phyloP scores from a whole-genome alignment of 35 echinoderm and acorn worm genomes.

The Strongylocentrotus purpuratus region DNA sequence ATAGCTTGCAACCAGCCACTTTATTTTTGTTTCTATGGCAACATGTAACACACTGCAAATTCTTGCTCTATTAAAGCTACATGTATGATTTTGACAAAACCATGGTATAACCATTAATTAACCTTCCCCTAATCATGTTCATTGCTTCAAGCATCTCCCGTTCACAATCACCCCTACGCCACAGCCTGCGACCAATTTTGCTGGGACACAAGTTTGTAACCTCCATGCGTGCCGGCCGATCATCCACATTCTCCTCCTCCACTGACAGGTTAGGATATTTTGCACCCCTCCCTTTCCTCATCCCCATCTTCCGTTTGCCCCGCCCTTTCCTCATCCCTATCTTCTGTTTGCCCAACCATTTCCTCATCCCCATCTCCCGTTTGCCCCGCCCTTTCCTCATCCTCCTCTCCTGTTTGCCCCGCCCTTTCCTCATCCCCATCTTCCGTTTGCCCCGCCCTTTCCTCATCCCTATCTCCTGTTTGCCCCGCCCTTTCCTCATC shows the following conservation, averaged over 20 bases:
- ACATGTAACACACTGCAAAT: not conserved
- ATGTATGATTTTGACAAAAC: not conserved
- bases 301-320: too few species aligned
- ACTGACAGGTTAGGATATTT: constrained; percentile 34
- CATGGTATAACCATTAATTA: not conserved
- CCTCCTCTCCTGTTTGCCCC: too few species aligned
- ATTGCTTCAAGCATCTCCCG: constrained; percentile 50
- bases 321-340: too few species aligned
- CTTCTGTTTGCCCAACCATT: too few species aligned
- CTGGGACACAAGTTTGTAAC: constrained; percentile 45
- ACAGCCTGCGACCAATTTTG: constrained; percentile 43
- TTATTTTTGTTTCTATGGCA: not conserved
- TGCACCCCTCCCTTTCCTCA: not conserved
- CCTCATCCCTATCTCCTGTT: too few species aligned
- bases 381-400: too few species aligned
- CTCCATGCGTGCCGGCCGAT: constrained; percentile 42
- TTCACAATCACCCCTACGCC: constrained; percentile 46
- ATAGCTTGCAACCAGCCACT: too few species aligned
- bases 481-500: too few species aligned
- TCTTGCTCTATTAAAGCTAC: not conserved
- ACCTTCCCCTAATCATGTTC: not conserved
- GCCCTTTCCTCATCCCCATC: too few species aligned
- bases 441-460: too few species aligned
- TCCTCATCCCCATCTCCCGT: too few species aligned
- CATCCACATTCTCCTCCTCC: constrained; percentile 53